Percentiles rank a stretch among this genome's conserved stretches.
Conservation (phyloP, 2,797 vertebrate species). For the Melanotaenia pygmaea region DNA sequence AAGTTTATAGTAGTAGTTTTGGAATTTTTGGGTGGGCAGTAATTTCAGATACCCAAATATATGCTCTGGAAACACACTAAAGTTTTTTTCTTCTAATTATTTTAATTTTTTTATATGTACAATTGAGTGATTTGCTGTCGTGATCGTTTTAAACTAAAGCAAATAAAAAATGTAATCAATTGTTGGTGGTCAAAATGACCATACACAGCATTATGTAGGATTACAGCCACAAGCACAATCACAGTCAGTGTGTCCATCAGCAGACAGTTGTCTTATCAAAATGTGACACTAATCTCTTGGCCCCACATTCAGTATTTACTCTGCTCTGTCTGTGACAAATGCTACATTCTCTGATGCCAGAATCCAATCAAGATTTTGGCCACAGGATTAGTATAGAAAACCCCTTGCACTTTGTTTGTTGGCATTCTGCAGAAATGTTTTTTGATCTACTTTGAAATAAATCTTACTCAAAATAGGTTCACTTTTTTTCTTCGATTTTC, state of each 20-base stretch:
- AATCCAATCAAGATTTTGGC: slow-evolving; percentile 16
- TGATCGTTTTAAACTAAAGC: slow-evolving; percentile 1
- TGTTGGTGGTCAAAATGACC: background rate
- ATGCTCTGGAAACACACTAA: too few species aligned
- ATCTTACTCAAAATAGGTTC: slow-evolving; percentile 2
- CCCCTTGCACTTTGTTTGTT: slow-evolving; percentile 3
- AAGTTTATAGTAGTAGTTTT: too few species aligned
- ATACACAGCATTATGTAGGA: background rate
- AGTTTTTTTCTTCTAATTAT: too few species aligned
- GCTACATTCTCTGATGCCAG: slow-evolving; percentile 1
- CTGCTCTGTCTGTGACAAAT: slow-evolving; percentile 15
- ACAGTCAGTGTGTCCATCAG: slow-evolving; percentile 14
- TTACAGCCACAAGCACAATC: background rate
- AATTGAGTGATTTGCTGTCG: background rate
- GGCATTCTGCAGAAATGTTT: background rate
- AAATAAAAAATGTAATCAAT: background rate
- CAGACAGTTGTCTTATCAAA: slow-evolving; percentile 33
- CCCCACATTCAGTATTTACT: slow-evolving; percentile 25
- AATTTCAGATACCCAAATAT: too few species aligned
- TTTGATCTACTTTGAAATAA: slow-evolving; percentile 4
- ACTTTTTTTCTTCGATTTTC: background rate
- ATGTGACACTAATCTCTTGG: slow-evolving; percentile 40
- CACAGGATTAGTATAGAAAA: slow-evolving; percentile 13
- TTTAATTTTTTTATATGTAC: background rate
- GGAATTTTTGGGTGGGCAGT: too few species aligned